Percentiles rank a stretch among this genome's conserved stretches.
Conservation (phyloP, 2,888 invertebrate species). For the Amphipyra berbera region DNA sequence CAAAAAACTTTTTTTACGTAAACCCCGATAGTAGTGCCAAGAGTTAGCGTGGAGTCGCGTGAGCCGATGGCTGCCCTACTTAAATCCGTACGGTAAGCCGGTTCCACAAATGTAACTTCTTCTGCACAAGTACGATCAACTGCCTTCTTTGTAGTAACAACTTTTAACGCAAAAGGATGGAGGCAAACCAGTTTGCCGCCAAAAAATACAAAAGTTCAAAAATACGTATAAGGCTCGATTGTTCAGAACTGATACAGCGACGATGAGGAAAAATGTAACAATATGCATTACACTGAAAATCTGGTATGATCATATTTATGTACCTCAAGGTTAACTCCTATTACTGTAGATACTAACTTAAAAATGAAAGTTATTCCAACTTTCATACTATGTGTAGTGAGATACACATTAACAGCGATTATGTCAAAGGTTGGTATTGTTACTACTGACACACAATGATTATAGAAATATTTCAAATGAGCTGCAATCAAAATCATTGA, state of each 20-base stretch:
- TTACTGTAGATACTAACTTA: background rate
- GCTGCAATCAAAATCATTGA: conserved; percentile 48
- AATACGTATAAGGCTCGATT: conserved; percentile 15
- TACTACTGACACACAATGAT: conserved; percentile 30
- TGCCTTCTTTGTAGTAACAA: conserved; percentile 56
- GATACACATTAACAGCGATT: background rate
- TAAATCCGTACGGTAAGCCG: conserved; percentile 68
- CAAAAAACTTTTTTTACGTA: conserved; percentile 52
- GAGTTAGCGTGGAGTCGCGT: conserved; percentile 68
- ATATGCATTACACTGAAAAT: conserved; percentile 15
- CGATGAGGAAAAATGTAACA: conserved; percentile 38
- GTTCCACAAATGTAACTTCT: conserved; percentile 70
- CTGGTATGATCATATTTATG: conserved; percentile 19
- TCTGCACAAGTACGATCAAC: conserved; percentile 62
- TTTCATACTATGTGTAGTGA: too few species aligned
- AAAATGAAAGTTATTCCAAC: too few species aligned
- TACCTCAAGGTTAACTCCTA: conserved; percentile 29
- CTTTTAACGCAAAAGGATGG: conserved; percentile 31
- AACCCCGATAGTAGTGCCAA: conserved; percentile 56
- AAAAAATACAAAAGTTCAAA: conserved; percentile 42
- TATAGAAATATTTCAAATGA: conserved; percentile 43
- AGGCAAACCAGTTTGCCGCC: conserved; percentile 51
- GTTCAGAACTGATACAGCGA: conserved; percentile 8
- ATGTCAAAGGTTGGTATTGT: conserved; percentile 15
- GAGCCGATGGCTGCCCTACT: conserved; percentile 74